Percentiles rank a stretch among this genome's conserved stretches.
phyloP scores from a whole-genome alignment of 2,113 vertebrate species.

The Saccopteryx bilineata region DNA sequence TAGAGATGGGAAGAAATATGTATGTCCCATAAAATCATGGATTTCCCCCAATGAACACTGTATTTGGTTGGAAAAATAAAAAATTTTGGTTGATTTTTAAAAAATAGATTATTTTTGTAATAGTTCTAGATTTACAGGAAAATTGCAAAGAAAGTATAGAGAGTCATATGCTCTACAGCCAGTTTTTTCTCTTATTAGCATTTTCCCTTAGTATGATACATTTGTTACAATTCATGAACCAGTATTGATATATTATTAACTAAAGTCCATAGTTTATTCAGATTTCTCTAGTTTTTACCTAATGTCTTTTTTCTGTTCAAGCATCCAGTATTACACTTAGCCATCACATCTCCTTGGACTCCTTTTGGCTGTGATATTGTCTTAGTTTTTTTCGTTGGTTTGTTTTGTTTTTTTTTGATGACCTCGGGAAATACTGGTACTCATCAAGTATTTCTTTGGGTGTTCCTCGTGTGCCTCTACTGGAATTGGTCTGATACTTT shows the following conservation, averaged over 20 bases:
- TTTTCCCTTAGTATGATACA: background rate
- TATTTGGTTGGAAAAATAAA: slow-evolving; percentile 20
- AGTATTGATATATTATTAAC: background rate
- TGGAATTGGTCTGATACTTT: slow-evolving; percentile 25
- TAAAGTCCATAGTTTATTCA: background rate
- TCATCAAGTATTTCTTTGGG: background rate
- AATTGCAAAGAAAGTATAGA: background rate
- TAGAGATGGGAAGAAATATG: slow-evolving; percentile 3
- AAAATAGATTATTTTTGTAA: background rate
- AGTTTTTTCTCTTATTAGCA: background rate
- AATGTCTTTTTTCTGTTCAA: background rate
- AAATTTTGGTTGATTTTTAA: slow-evolving; percentile 7
- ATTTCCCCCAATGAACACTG: background rate
- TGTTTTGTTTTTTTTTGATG: background rate
- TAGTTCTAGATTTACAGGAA: slow-evolving; percentile 49
- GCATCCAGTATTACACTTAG: background rate
- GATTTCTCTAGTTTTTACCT: background rate
- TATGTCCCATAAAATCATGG: slow-evolving; percentile 45
- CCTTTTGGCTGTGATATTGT: slow-evolving; percentile 11
- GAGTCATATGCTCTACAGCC: background rate
- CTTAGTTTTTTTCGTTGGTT: background rate
- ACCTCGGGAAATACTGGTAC: background rate
- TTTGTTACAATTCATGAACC: background rate
- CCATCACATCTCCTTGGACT: background rate
- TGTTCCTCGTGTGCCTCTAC: background rate